phyloP scores from a whole-genome alignment of 2,113 vertebrate genomes.

The Synodontis membranacea region DNA sequence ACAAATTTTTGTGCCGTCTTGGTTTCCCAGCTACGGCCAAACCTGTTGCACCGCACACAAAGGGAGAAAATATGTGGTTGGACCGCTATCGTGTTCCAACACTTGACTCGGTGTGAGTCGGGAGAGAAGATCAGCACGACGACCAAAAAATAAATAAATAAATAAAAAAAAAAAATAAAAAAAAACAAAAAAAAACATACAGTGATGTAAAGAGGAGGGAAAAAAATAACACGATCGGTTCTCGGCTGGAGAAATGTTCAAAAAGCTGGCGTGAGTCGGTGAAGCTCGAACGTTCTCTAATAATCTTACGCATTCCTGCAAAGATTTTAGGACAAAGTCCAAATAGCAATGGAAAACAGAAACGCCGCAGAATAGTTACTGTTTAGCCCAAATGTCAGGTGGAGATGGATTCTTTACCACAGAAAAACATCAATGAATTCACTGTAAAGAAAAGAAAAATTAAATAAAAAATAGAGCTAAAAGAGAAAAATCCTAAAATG shows the following conservation, averaged over 20 bases:
- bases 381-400: conserved; percentile 7
- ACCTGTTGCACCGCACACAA: conserved; percentile 64
- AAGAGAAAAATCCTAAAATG: neutral
- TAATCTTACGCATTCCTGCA: conserved; percentile 62
- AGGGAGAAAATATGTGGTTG: conserved; percentile 55
- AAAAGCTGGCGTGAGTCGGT: conserved; percentile 17
- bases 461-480: neutral
- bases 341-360: conserved; percentile 41
- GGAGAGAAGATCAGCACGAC: conserved; percentile 7
- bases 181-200: neutral
- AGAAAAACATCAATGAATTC: conserved; percentile 8
- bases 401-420: neutral
- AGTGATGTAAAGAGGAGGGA: neutral
- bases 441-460: neutral
- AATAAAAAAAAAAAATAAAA: conserved; percentile 15
- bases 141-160: neutral
- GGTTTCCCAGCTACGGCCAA: conserved; percentile 69
- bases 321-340: conserved; percentile 71
- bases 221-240: conserved; percentile 19
- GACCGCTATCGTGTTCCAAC: conserved; percentile 41
- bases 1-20: conserved; percentile 64
- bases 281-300: conserved; percentile 50
- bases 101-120: neutral
- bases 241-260: neutral
- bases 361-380: conserved; percentile 12